Evolutionary conservation across 2,797 vertebrate genomes (phyloP), one percentile per base, ranked within the genome.

Genomic region (Acipenser ruthenus): DNA sequence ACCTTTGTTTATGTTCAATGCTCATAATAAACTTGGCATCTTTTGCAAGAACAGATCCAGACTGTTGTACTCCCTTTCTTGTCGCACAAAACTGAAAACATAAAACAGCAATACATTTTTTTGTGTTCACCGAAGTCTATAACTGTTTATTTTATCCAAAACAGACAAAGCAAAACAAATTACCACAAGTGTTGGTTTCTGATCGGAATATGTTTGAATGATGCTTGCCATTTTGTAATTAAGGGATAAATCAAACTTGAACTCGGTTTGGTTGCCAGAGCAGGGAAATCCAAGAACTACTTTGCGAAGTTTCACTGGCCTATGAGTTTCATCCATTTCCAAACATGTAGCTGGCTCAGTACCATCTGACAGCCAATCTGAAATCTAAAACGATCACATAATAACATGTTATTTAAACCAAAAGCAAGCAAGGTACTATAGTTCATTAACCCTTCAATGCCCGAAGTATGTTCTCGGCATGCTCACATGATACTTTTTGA

Each of bases 1-100:
- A 94, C 97, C 95, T 92, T 81, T 95, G 89, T 82, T 93, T 96
- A 83, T 99, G 96, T 72, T 95, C 92, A 50, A 79, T 4, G 67
- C 80, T 89, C 87, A 99, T 88, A 23, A 93, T 82, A 84, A 99
- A 98, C 68, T 90, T 92, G 69, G 93, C 90, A 74, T 98, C 94
- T 82, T 98, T 98, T 67, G 91, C 89, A 73, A 99, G 84, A 80
- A 98, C 84, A 73, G 90, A 79, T 74, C 95, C 95, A 1, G 95
- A 92, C 74, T 98, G 95, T 75, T 99, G 96, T 62, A 88, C 93
- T 82, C 96, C 95, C 91, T 97, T 99, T 75, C 95, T 94, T 64
- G 96, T 99, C 60, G 96, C 92, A 88, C 96, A 99, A 83, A 99
- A 98, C 97, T 99, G 74, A 62, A 83, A 77, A 77, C 53, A 70